Evolutionary conservation across 2,113 vertebrate genomes (phyloP).

Genomic region (Corythoichthys haematopterus): DNA sequence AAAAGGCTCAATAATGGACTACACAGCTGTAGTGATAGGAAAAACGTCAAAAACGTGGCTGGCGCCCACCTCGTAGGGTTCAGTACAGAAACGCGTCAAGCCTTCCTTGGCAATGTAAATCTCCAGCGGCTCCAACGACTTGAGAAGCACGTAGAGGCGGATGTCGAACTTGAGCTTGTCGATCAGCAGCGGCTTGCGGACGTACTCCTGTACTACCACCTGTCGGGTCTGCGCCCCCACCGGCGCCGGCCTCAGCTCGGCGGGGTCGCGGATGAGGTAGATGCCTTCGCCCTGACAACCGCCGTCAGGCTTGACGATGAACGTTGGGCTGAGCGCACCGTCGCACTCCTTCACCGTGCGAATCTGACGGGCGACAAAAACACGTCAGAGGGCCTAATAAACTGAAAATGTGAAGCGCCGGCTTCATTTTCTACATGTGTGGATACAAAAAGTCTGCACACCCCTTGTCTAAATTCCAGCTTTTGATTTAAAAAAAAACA

Average conservation of each 20-base stretch:
- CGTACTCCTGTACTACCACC: slow-evolving; percentile 91
- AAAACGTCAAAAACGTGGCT: no score
- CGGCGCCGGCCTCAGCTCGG: slow-evolving; percentile 75
- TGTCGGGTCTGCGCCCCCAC: slow-evolving; percentile 79
- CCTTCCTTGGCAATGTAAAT: slow-evolving; percentile 97
- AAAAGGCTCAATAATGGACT: no score
- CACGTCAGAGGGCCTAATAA: no score
- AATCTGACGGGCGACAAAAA: slow-evolving; percentile 64
- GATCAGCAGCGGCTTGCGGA: slow-evolving; percentile 86
- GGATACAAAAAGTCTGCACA: no score
- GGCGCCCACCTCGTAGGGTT: slow-evolving; percentile 83
- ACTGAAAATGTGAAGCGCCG: no score
- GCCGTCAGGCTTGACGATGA: slow-evolving; percentile 93
- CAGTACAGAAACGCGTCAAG: slow-evolving; percentile 93
- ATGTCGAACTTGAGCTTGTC: slow-evolving; percentile 98
- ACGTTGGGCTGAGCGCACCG: slow-evolving; percentile 80
- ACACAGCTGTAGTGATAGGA: no score
- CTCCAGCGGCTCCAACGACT: slow-evolving; percentile 89
- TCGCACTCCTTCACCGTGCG: slow-evolving; percentile 80
- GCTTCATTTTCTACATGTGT: no score
- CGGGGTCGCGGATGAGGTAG: slow-evolving; percentile 94
- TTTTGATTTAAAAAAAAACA: no score
- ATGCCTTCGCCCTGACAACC: slow-evolving; percentile 97
- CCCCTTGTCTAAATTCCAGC: no score
- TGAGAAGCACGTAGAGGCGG: slow-evolving; percentile 91